Conservation (phyloP, 1,140 invertebrate genomes). For the Calephelis virginiensis region DNA sequence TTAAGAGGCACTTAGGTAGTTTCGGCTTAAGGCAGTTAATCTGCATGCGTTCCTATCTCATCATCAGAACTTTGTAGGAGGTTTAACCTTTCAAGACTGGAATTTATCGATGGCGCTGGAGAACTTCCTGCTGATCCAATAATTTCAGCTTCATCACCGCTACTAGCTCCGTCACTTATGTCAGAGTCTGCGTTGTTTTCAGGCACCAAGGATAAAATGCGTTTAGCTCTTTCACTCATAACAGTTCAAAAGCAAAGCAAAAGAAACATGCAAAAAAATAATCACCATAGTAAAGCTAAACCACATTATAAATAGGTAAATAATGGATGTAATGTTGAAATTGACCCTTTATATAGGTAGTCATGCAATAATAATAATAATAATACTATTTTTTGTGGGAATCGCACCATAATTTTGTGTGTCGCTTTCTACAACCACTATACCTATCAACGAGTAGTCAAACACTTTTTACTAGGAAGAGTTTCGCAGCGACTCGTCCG, state of each 20-base stretch:
- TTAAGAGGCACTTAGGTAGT: background rate
- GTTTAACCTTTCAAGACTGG: too few relatives aligned
- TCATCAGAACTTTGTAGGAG: too few relatives aligned
- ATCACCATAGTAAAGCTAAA: conserved; percentile 11
- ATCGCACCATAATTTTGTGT: conserved; percentile 4
- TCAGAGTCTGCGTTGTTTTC: conserved; percentile 26
- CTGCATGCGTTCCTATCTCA: too few relatives aligned
- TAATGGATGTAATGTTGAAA: conserved; percentile 4
- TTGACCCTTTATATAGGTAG: conserved; percentile 1
- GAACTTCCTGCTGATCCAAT: too few relatives aligned
- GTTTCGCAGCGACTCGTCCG: too few relatives aligned
- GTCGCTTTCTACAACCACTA: conserved; percentile 2
- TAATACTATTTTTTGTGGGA: conserved; percentile 3
- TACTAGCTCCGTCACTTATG: too few relatives aligned
- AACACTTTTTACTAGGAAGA: too few relatives aligned
- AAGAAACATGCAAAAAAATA: conserved; percentile 13
- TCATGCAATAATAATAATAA: conserved; percentile 6
- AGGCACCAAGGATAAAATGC: conserved; percentile 26
- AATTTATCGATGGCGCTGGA: too few relatives aligned
- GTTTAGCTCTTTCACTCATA: conserved; percentile 23
- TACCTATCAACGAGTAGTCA: too few relatives aligned
- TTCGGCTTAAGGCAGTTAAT: too few relatives aligned
- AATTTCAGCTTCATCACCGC: too few relatives aligned
- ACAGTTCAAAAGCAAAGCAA: conserved; percentile 4
- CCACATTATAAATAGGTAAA: conserved; percentile 11